Evolutionary conservation across 2,888 invertebrate species (phyloP).

Genomic region (Aelia acuminata): DNA sequence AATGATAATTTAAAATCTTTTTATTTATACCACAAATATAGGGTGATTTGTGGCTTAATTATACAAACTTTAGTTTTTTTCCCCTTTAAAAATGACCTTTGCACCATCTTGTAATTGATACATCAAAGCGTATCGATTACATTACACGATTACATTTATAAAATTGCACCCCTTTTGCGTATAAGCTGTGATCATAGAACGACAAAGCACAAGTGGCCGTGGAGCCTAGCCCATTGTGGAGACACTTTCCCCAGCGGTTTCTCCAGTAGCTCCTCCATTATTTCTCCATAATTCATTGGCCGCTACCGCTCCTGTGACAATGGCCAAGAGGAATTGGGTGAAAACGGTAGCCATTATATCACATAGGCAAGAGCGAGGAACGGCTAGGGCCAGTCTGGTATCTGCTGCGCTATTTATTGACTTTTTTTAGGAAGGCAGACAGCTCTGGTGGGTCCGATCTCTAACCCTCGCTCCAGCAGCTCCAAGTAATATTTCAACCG

Average conservation of each 20-base stretch:
- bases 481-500: background rate
- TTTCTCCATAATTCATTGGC: constrained; percentile 35
- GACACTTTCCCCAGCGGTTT: constrained; percentile 19
- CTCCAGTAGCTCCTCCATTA: constrained; percentile 10
- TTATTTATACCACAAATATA: no score
- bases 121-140: background rate
- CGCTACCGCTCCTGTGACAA: background rate
- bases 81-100: background rate
- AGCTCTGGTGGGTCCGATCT: background rate
- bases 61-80: no score
- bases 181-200: background rate
- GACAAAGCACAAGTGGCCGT: background rate
- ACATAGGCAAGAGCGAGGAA: background rate
- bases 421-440: background rate
- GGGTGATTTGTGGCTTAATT: no score
- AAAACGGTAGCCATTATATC: constrained; percentile 26
- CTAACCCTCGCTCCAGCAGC: background rate
- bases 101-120: background rate
- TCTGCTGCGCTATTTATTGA: background rate
- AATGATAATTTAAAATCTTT: no score
- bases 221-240: background rate
- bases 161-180: background rate
- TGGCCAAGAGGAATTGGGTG: constrained; percentile 14
- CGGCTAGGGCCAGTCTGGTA: background rate
- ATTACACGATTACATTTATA: background rate